These are phyloP conservation scores for Apis mellifera DNA, from an alignment of 1,140 invertebrate species.

Conservation along the genomic window DNA sequence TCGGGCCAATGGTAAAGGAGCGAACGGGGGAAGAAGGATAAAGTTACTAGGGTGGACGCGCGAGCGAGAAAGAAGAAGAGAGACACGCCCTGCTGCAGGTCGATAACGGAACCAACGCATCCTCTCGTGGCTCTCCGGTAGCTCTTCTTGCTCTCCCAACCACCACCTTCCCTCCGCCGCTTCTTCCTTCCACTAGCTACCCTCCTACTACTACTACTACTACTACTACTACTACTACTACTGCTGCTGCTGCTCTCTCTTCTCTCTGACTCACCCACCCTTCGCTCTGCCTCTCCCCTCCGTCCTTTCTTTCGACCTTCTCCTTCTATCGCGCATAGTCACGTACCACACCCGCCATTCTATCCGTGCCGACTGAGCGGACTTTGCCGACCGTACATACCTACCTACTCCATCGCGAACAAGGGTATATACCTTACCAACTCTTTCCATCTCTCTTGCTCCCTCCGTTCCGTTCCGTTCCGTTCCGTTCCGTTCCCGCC, in stretches of 20 bases:
- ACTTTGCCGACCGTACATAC: constrained; percentile 56
- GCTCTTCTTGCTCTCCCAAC: constrained; percentile 61
- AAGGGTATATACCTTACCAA: constrained; percentile 54
- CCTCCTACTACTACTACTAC: not conserved
- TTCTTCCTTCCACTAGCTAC: constrained; percentile 37
- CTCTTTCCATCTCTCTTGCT: constrained; percentile 20
- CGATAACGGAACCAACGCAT: constrained; percentile 70
- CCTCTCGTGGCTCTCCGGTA: constrained; percentile 67
- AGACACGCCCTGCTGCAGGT: constrained; percentile 70
- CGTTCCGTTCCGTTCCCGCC: not conserved
- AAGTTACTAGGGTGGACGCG: not conserved
- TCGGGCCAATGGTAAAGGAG: constrained; percentile 63
- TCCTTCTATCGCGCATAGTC: constrained; percentile 63
- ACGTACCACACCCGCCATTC: constrained; percentile 69
- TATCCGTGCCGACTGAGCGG: constrained; percentile 64
- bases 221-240: constrained; percentile 26
- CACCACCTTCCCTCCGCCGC: constrained; percentile 31
- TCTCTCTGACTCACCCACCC: constrained; percentile 2
- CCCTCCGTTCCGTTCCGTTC: not conserved
- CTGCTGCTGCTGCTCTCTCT: not conserved
- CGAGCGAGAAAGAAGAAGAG: constrained; percentile 52
- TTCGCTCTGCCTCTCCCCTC: not conserved
- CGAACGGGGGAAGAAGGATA: constrained; percentile 24
- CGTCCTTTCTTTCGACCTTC: constrained; percentile 61
- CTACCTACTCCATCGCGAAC: constrained; percentile 60